phyloP scores from a whole-genome alignment of 2,113 vertebrate genomes.

The Ammospiza caudacuta region DNA sequence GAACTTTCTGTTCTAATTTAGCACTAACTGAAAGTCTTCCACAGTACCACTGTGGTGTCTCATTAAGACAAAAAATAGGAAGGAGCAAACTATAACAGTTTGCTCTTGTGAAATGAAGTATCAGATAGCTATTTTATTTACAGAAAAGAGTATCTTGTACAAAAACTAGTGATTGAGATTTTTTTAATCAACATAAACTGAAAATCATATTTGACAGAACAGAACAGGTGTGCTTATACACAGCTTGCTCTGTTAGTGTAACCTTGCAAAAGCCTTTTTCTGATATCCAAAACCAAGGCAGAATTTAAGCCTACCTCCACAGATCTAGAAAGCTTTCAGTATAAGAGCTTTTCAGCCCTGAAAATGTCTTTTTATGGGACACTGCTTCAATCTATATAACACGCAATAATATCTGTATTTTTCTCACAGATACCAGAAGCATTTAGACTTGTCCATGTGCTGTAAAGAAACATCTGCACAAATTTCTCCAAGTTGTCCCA shows the following conservation, averaged over 20 bases:
- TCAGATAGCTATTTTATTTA: neutral
- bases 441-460: neutral
- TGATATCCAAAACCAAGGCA: neutral
- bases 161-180: neutral
- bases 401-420: neutral
- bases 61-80: neutral
- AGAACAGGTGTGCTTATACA: neutral
- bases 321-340: neutral
- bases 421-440: neutral
- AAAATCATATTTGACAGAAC: neutral
- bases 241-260: neutral
- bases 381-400: neutral
- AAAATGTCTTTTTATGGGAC: neutral
- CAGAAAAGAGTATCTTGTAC: neutral
- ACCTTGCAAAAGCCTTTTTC: neutral
- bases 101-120: neutral
- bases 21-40: neutral
- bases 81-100: neutral
- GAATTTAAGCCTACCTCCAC: neutral
- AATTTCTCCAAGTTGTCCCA: neutral
- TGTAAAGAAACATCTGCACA: neutral
- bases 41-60: neutral
- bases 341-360: neutral
- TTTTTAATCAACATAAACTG: neutral
- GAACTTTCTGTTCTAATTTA: neutral